phyloP scores from a whole-genome alignment of 2,888 invertebrate genomes.

The Listrodromus nycthemerus region DNA sequence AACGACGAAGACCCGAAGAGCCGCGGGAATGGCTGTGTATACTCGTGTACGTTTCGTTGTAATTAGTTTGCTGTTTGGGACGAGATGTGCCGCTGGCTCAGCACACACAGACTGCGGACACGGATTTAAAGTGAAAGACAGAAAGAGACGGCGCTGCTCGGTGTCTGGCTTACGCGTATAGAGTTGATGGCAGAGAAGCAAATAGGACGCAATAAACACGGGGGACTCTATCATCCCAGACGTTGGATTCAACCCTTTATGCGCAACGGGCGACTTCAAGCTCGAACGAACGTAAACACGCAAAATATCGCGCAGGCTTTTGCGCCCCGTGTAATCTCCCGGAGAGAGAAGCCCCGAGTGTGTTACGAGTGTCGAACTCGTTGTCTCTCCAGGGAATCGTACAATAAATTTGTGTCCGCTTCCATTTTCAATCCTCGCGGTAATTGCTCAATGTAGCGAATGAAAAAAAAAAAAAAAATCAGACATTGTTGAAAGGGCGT shows the following conservation, averaged over 20 bases:
- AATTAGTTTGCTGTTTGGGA: slow-evolving; percentile 77
- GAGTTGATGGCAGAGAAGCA: slow-evolving; percentile 69
- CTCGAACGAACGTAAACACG: slow-evolving; percentile 9
- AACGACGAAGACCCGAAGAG: not conserved
- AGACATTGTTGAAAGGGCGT: not conserved
- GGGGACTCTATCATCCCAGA: slow-evolving; percentile 78
- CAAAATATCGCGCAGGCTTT: slow-evolving; percentile 33
- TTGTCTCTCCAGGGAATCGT: not conserved
- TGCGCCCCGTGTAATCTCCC: slow-evolving; percentile 7
- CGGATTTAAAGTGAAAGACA: slow-evolving; percentile 30
- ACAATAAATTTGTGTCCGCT: not conserved
- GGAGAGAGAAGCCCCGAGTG: slow-evolving; percentile 5
- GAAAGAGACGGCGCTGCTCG: slow-evolving; percentile 55
- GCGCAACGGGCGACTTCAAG: slow-evolving; percentile 37
- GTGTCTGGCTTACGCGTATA: slow-evolving; percentile 47
- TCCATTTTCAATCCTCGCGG: not conserved
- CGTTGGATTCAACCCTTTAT: slow-evolving; percentile 76
- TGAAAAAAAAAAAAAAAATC: not conserved
- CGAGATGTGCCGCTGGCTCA: slow-evolving; percentile 63
- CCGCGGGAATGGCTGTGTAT: slow-evolving; percentile 20
- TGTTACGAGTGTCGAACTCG: not conserved
- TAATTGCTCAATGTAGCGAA: not conserved
- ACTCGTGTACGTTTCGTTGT: slow-evolving; percentile 71
- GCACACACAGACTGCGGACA: slow-evolving; percentile 42
- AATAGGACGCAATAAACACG: slow-evolving; percentile 80